Conservation (phyloP, 1,140 invertebrate species). For the Bradynema listronoti region DNA sequence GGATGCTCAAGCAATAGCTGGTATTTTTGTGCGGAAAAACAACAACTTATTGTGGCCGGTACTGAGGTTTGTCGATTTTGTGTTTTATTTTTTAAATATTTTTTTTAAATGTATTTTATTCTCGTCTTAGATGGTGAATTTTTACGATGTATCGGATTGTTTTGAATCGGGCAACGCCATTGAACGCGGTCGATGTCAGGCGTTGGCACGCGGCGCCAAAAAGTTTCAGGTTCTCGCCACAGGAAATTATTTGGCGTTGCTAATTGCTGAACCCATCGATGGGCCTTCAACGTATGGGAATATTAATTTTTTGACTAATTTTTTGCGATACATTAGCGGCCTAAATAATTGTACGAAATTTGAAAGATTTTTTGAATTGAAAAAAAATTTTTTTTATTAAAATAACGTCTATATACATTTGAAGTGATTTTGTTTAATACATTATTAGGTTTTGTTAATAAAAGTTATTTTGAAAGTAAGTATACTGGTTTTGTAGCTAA, state of each 20-base stretch:
- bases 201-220: slow-evolving; percentile 37
- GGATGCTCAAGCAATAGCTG: slow-evolving; percentile 38
- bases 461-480: too few relatives aligned
- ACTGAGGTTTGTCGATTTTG: slow-evolving; percentile 30
- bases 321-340: too few relatives aligned
- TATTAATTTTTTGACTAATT: slow-evolving; percentile 19
- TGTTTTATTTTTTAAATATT: neutral
- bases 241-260: slow-evolving; percentile 38
- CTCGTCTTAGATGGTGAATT: slow-evolving; percentile 48
- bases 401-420: too few relatives aligned
- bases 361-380: too few relatives aligned
- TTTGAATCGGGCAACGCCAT: slow-evolving; percentile 38
- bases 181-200: slow-evolving; percentile 45
- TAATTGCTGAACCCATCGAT: slow-evolving; percentile 45
- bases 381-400: neutral
- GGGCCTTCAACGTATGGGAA: neutral
- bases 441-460: too few relatives aligned
- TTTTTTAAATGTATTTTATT: neutral
- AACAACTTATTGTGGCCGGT: slow-evolving; percentile 42
- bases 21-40: slow-evolving; percentile 29
- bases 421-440: too few relatives aligned
- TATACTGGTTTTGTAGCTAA: too few relatives aligned
- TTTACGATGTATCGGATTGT: slow-evolving; percentile 48
- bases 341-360: too few relatives aligned
- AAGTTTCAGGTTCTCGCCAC: slow-evolving; percentile 44